These are phyloP conservation scores for Orthosia incerta DNA, from an alignment of 2,888 invertebrate species.

Conservation along the genomic window DNA sequence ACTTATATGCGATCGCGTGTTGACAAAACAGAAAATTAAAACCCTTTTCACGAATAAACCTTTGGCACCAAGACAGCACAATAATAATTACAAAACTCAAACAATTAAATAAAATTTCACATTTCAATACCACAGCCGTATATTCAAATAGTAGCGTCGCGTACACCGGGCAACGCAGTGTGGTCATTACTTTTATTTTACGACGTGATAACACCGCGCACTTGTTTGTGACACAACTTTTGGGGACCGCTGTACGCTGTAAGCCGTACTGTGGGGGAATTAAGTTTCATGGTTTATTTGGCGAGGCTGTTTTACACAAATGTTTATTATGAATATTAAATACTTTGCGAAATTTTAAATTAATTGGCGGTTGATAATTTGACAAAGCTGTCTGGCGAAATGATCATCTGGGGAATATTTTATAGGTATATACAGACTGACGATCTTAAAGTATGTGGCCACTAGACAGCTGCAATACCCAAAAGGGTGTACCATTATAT, in stretches of 20 bases:
- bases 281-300: conserved; percentile 62
- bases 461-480: neutral
- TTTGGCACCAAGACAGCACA: neutral
- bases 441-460: neutral
- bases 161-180: conserved; percentile 70
- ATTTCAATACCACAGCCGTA: conserved; percentile 48
- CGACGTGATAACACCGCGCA: conserved; percentile 77
- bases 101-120: conserved; percentile 31
- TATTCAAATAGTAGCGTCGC: conserved; percentile 64
- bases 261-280: conserved; percentile 59
- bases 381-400: neutral
- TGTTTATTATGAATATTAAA: conserved; percentile 49
- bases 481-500: neutral
- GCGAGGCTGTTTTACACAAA: conserved; percentile 49
- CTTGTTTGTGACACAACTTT: conserved; percentile 72
- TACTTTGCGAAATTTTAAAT: conserved; percentile 9
- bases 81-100: conserved; percentile 11
- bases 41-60: neutral
- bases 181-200: conserved; percentile 79
- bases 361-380: conserved; percentile 26
- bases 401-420: neutral
- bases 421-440: neutral
- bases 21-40: neutral
- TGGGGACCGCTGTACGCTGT: conserved; percentile 64
- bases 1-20: neutral